phyloP scores from a whole-genome alignment of 2,113 vertebrate genomes.

The Prinia subflava region DNA sequence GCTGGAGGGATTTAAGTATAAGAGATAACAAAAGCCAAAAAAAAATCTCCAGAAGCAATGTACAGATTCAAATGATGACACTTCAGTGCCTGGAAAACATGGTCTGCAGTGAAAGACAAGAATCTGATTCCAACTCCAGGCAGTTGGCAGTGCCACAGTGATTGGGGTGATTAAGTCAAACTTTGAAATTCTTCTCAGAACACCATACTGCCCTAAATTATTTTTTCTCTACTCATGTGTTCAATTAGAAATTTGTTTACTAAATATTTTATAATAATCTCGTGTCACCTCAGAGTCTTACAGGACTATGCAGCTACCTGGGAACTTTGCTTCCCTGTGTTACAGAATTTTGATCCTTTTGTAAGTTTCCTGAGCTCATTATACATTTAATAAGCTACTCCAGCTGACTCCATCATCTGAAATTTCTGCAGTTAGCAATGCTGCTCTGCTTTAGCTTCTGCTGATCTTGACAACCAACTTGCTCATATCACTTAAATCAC shows the following conservation, averaged over 20 bases:
- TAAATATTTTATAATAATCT: neutral
- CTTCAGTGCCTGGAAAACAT: neutral
- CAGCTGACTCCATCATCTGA: neutral
- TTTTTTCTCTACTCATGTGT: neutral
- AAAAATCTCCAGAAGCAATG: neutral
- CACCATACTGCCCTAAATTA: neutral
- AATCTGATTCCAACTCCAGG: neutral
- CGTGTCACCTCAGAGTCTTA: neutral
- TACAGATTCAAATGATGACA: neutral
- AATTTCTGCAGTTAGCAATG: neutral
- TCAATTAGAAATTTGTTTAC: neutral
- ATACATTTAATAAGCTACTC: neutral
- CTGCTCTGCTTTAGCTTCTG: neutral
- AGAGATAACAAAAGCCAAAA: neutral
- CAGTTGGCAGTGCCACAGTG: neutral
- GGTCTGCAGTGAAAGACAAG: neutral
- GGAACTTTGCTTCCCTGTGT: neutral
- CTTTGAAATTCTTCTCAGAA: neutral
- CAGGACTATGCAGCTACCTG: neutral
- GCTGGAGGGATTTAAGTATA: neutral
- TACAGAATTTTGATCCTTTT: neutral
- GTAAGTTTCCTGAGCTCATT: neutral
- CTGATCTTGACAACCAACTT: neutral
- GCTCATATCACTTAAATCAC: neutral
- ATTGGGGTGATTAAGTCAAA: neutral